Percentiles rank a stretch among this genome's conserved stretches.
Evolutionary conservation across 1,140 invertebrate genomes (phyloP).

Genomic region (Luehdorfia chinensis): DNA sequence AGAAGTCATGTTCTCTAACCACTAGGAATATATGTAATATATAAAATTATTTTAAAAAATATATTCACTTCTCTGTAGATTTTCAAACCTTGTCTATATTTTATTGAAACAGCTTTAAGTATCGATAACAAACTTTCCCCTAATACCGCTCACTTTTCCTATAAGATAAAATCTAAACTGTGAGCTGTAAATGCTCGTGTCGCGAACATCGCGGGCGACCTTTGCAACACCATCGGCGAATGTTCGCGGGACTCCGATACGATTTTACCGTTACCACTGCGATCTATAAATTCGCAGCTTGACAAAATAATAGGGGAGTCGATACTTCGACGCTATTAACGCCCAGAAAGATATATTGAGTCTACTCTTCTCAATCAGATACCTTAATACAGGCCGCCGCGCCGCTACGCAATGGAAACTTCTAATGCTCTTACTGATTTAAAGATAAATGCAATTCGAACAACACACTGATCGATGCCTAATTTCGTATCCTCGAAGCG

Average conservation of each 20-base stretch:
- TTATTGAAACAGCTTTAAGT: neutral
- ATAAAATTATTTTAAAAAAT: too few relatives aligned
- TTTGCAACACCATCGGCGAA: constrained; percentile 43
- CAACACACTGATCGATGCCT: constrained; percentile 2
- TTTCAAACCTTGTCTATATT: too few relatives aligned
- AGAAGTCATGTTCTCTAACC: too few relatives aligned
- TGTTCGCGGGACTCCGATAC: constrained; percentile 43
- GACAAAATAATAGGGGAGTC: constrained; percentile 72
- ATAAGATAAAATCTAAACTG: constrained; percentile 20
- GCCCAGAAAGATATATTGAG: constrained; percentile 68
- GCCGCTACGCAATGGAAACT: constrained; percentile 65
- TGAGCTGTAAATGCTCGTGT: constrained; percentile 6
- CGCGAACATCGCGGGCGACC: constrained; percentile 33
- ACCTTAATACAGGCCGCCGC: constrained; percentile 58
- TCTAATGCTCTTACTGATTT: constrained; percentile 33
- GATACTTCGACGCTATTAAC: constrained; percentile 69
- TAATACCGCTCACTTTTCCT: constrained; percentile 18
- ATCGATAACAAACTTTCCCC: constrained; percentile 15
- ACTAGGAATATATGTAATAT: too few relatives aligned
- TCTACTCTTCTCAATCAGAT: constrained; percentile 67
- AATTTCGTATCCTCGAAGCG: neutral
- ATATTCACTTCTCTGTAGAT: too few relatives aligned
- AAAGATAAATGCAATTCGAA: constrained; percentile 35
- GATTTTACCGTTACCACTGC: constrained; percentile 52
- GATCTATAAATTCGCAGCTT: constrained; percentile 68